Conservation (phyloP, 2,797 vertebrate species). For the Zalophus californianus region DNA sequence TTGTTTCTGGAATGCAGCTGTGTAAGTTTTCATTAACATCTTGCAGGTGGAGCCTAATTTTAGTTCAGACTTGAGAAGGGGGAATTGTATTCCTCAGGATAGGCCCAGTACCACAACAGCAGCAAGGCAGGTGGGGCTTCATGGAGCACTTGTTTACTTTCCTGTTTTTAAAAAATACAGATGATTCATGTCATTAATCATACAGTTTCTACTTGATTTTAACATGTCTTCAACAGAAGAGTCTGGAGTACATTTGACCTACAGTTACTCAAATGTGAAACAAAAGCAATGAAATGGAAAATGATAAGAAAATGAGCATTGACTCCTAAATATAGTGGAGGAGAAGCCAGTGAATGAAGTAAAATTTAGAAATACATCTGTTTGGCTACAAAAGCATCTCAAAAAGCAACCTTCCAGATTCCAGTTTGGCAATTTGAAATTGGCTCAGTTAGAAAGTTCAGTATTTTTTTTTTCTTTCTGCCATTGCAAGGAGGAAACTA, state of each 20-base stretch:
- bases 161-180: constrained; percentile 77
- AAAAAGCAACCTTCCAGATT: constrained; percentile 78
- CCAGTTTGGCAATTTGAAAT: constrained; percentile 77
- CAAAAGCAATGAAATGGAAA: constrained; percentile 85
- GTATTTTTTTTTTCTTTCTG: constrained; percentile 28
- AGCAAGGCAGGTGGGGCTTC: constrained; percentile 86
- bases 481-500: constrained; percentile 69
- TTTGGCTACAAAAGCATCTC: constrained; percentile 85
- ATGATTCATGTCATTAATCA: constrained; percentile 87
- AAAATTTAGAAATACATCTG: constrained; percentile 89
- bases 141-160: constrained; percentile 86
- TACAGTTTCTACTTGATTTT: constrained; percentile 85
- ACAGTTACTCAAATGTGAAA: constrained; percentile 82
- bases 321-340: constrained; percentile 87
- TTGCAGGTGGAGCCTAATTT: constrained; percentile 92
- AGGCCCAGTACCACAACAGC: constrained; percentile 81
- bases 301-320: constrained; percentile 87
- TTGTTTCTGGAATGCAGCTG: constrained; percentile 91
- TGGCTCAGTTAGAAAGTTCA: constrained; percentile 73
- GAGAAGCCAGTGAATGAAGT: constrained; percentile 83
- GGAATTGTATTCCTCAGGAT: constrained; percentile 87
- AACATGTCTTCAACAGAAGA: constrained; percentile 85
- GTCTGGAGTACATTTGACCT: constrained; percentile 85
- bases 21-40: constrained; percentile 90
- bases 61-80: constrained; percentile 88